Percentiles rank a stretch among this genome's conserved stretches.
phyloP scores from a whole-genome alignment of 2,797 vertebrate species.

The Ceryle rudis region DNA sequence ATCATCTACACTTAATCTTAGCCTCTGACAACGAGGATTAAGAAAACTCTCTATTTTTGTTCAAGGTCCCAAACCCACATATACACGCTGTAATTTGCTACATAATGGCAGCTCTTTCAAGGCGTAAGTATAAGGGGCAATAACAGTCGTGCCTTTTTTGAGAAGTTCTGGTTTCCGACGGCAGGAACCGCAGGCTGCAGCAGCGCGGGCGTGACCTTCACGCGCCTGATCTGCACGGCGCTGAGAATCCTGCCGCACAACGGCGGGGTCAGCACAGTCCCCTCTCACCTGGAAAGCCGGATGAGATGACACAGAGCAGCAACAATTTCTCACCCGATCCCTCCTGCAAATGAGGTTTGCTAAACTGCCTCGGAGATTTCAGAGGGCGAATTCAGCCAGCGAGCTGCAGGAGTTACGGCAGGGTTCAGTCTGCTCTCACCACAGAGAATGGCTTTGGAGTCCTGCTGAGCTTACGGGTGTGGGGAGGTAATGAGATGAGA shows the following conservation, averaged over 20 bases:
- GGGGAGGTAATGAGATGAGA: neutral
- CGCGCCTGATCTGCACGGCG: neutral
- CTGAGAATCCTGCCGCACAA: neutral
- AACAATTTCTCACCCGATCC: neutral
- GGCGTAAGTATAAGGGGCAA: neutral
- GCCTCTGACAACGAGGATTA: constrained; percentile 55
- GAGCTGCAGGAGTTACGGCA: neutral
- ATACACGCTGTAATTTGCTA: constrained; percentile 60
- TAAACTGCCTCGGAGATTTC: neutral
- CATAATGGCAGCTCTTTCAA: constrained; percentile 9
- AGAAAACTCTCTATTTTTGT: constrained; percentile 51
- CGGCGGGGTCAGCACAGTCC: neutral
- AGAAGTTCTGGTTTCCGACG: neutral
- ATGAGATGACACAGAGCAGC: neutral
- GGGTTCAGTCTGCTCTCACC: too few relatives aligned
- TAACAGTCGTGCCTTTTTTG: neutral
- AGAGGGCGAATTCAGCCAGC: neutral
- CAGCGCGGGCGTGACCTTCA: neutral
- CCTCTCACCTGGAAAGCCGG: neutral
- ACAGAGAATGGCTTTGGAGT: neutral
- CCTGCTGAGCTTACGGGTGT: neutral
- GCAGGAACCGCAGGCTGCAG: neutral
- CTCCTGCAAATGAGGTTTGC: neutral
- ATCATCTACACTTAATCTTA: constrained; percentile 22
- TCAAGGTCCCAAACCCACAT: constrained; percentile 17